Evolutionary conservation across 2,113 vertebrate species (phyloP).

Genomic region (Panthera leo): DNA sequence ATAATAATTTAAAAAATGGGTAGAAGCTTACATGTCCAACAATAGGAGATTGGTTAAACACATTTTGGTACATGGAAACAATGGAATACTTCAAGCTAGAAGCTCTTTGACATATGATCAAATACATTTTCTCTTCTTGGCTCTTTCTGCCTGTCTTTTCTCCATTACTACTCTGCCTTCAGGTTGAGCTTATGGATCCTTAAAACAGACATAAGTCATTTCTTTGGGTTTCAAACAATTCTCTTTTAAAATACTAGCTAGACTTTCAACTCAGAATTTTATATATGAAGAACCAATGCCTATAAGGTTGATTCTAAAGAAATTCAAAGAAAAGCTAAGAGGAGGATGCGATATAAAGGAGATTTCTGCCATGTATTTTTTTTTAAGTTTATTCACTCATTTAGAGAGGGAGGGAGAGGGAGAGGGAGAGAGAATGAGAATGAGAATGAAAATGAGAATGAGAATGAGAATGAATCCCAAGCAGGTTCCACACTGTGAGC

Average conservation of each 20-base stretch:
- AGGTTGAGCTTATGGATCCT: neutral
- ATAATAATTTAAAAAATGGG: neutral
- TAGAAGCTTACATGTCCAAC: neutral
- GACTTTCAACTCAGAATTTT: neutral
- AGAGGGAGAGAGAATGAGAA: no score
- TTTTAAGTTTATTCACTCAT: no score
- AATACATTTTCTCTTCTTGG: neutral
- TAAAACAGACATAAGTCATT: neutral
- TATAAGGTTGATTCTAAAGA: neutral
- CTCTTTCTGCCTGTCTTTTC: neutral
- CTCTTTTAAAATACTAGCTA: neutral
- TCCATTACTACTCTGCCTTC: neutral
- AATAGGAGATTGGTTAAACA: neutral
- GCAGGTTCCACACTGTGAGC: no score
- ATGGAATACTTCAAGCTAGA: neutral
- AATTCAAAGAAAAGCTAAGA: neutral
- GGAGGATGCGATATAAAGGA: neutral
- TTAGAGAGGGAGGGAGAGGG: no score
- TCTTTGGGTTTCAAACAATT: conserved; percentile 18
- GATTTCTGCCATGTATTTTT: neutral
- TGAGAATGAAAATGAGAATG: no score
- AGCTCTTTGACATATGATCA: neutral
- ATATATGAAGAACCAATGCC: neutral
- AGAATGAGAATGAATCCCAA: no score
- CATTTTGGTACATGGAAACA: neutral